These are phyloP conservation scores for Gallinago nigripennis DNA, from an alignment of 2,797 vertebrate species.

Conservation along the genomic window DNA sequence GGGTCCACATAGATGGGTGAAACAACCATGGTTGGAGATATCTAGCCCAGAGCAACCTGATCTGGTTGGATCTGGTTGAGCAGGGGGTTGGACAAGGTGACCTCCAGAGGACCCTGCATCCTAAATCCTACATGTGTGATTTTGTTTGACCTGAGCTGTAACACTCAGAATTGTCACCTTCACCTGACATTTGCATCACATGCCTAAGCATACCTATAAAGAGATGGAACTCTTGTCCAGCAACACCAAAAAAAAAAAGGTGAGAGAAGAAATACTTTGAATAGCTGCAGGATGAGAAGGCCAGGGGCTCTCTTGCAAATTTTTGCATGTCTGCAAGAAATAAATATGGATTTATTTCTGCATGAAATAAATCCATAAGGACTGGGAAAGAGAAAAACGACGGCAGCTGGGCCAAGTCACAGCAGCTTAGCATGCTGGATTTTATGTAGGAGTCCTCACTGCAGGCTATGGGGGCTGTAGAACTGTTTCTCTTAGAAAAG, in stretches of 20 bases:
- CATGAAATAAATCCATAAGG: neutral
- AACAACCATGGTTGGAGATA: neutral
- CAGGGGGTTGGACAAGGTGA: neutral
- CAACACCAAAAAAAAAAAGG: neutral
- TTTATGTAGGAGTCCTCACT: neutral
- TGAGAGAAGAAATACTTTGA: neutral
- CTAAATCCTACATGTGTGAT: neutral
- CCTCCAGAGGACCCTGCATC: neutral
- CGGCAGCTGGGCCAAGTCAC: neutral
- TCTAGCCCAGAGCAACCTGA: neutral
- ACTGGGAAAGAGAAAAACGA: neutral
- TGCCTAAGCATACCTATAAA: neutral
- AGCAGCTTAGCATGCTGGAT: neutral
- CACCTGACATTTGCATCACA: neutral
- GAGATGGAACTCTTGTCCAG: neutral
- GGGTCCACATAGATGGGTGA: neutral
- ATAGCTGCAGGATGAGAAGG: neutral
- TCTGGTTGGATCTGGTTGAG: neutral
- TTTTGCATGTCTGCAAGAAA: neutral
- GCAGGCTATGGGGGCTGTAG: neutral
- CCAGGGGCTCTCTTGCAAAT: neutral
- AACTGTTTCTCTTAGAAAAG: slow-evolving; percentile 18
- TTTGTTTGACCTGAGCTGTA: neutral
- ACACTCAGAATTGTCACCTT: neutral
- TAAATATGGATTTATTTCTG: too few relatives aligned